Evolutionary conservation across 2,888 invertebrate genomes (phyloP).

Genomic region (Heliothis peltigera): DNA sequence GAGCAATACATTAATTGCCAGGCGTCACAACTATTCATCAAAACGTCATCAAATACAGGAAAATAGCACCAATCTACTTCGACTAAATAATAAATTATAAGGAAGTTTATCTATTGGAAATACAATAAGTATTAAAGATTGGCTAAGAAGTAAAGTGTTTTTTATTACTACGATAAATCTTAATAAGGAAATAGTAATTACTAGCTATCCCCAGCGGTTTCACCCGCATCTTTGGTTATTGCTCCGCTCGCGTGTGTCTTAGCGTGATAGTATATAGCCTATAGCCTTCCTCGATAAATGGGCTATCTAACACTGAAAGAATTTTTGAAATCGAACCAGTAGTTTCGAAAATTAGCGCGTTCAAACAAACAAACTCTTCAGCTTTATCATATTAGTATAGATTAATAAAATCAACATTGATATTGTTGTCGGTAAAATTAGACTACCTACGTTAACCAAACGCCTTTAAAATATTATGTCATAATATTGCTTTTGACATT

Average conservation of each 20-base stretch:
- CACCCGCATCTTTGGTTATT: no score
- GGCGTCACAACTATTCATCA: conserved; percentile 31
- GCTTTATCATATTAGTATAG: no score
- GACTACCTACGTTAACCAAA: background rate
- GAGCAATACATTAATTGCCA: conserved; percentile 29
- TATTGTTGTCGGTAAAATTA: background rate
- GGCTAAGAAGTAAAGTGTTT: conserved; percentile 7
- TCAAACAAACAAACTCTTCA: no score
- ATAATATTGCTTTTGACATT: background rate
- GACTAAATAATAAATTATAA: conserved; percentile 33
- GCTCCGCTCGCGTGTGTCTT: no score
- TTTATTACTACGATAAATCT: background rate
- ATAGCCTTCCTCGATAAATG: no score
- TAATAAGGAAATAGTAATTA: conserved; percentile 10
- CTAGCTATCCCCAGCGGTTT: no score
- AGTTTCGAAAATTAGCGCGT: no score
- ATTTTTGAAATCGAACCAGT: no score
- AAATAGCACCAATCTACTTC: conserved; percentile 14
- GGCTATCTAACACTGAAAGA: no score
- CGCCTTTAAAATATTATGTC: background rate
- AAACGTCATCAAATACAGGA: conserved; percentile 15
- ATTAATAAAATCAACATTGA: background rate
- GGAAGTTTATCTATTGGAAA: conserved; percentile 33
- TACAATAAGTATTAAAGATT: conserved; percentile 27
- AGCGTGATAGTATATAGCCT: no score